Evolutionary conservation across 1,140 invertebrate genomes (phyloP).

Genomic region (Trichonephila clavata): DNA sequence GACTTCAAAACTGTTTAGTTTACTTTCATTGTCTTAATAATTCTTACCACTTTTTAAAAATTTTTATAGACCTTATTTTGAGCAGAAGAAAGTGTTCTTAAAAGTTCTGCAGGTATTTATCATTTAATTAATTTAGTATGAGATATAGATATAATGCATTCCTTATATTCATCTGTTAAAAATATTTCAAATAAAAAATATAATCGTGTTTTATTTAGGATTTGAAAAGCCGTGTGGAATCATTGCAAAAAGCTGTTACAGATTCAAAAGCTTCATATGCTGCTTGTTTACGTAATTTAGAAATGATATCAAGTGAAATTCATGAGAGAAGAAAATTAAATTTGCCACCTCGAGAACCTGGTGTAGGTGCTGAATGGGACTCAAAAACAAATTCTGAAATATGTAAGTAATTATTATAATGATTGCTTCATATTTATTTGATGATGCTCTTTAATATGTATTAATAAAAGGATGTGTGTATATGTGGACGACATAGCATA

Average conservation of each 20-base stretch:
- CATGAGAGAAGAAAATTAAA: constrained; percentile 81
- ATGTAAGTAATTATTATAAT: constrained; percentile 26
- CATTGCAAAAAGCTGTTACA: constrained; percentile 81
- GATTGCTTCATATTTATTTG: not conserved
- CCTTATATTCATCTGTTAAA: not conserved
- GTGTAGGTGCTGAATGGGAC: constrained; percentile 90
- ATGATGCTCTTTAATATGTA: too few species aligned
- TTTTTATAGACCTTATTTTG: constrained; percentile 83
- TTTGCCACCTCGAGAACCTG: constrained; percentile 88
- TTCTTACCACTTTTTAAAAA: constrained; percentile 34
- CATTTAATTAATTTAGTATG: not conserved
- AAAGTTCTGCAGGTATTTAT: constrained; percentile 80
- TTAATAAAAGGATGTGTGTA: too few species aligned
- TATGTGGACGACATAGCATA: too few species aligned
- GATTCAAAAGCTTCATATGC: constrained; percentile 82
- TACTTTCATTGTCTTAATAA: not conserved
- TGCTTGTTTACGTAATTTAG: constrained; percentile 82
- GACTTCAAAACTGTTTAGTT: not conserved
- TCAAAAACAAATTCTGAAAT: constrained; percentile 59
- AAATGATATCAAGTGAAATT: constrained; percentile 84
- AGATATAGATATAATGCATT: too few species aligned
- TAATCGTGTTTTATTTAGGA: constrained; percentile 77
- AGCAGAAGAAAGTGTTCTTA: constrained; percentile 82
- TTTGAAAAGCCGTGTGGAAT: constrained; percentile 81
- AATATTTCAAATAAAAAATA: not conserved